These are phyloP conservation scores for Stictonetta naevosa DNA, from an alignment of 2,113 vertebrate species.

Conservation along the genomic window DNA sequence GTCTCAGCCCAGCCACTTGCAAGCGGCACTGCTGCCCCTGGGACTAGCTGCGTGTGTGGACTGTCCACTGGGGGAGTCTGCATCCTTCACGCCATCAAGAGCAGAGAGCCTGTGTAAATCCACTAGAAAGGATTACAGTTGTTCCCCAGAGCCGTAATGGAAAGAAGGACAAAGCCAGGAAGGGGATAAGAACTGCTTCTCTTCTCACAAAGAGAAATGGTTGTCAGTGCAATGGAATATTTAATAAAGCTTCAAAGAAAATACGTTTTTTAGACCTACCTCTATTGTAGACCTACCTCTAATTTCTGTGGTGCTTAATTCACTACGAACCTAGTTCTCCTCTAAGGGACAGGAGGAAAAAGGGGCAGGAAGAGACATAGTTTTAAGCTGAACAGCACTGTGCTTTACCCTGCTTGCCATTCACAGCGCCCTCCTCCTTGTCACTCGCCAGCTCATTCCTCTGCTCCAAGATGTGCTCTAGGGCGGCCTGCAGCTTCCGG, in stretches of 20 bases:
- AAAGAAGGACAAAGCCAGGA: not conserved
- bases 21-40: fast-evolving
- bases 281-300: not conserved
- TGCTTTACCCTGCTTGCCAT: slow-evolving; percentile 77
- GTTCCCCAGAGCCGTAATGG: not conserved
- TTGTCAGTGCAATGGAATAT: fast-evolving
- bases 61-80: not conserved
- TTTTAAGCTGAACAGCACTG: not conserved
- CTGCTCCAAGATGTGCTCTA: slow-evolving; percentile 92
- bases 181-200: not conserved
- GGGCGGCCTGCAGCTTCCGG: slow-evolving; percentile 91
- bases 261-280: not conserved
- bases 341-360: not conserved
- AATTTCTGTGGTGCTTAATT: not conserved
- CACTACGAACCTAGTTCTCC: not conserved
- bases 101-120: not conserved
- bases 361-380: not conserved
- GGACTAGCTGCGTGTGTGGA: not conserved
- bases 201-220: not conserved
- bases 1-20: not conserved
- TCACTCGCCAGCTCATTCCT: slow-evolving; percentile 89
- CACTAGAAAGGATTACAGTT: not conserved
- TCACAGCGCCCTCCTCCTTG: slow-evolving; percentile 79
- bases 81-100: not conserved
- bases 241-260: not conserved